Evolutionary conservation across 2,797 vertebrate species (phyloP), one percentile per base, ranked within the genome.

Genomic region (Pipistrellus kuhlii): DNA sequence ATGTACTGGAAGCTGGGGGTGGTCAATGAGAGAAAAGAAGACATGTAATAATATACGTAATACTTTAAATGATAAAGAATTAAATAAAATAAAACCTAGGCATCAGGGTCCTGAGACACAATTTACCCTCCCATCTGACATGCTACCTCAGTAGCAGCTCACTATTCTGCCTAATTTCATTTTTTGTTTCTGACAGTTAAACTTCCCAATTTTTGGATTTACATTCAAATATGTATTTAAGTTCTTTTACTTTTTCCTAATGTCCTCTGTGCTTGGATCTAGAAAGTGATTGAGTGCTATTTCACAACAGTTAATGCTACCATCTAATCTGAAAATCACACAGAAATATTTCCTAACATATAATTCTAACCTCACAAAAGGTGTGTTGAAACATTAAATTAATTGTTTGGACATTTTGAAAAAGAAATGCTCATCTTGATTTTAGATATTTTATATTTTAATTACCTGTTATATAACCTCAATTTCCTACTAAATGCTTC

Each of bases 381-480:
- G 18, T 81, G 10, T 69, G 27, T 85, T 85, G 82, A 32, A 88
- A 59, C 0, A 57, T 57, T 71, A 20, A 91, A 27, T 77, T 91
- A 57, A 73, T 57, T 90, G 17, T 73, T 69, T 27, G 12, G 41
- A 77, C 4, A 17, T 64, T 85, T 89, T 81, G 55, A 72, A 93
- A 93, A 90, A 73, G 5, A 96, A 94, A 59, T 44, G 13, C 85
- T 92, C 66, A 30, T 0, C 27, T 51, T 55, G n/a, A 51, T 88
- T 92, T 90, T 75, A 89, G 44, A 30, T 76, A 72, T 64, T 85
- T 92, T 75, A 25, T 81, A 25, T 91, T 88, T 95, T 86, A 89
- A 51, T 69, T 89, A 32, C 8, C 8, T 78, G 0, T 71, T 91
- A 64, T 25, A 46, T 78, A 21, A 30, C n/a, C 41, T 69, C 8